Percentiles rank a stretch among this genome's conserved stretches.
phyloP scores from a whole-genome alignment of 2,888 invertebrate genomes.

The Sarcophaga subvicina region DNA sequence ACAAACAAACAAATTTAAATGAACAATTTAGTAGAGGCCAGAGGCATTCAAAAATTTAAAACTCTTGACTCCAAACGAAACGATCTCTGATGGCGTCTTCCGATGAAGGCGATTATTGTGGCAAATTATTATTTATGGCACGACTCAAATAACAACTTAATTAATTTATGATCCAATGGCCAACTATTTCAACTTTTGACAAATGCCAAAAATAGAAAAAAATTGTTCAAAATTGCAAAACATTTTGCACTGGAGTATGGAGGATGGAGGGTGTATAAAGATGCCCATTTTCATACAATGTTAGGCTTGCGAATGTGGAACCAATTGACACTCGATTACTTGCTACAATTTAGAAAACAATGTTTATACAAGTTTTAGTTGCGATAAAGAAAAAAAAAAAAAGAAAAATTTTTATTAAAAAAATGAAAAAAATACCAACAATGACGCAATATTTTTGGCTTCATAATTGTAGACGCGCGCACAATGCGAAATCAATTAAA shows the following conservation, averaged over 20 bases:
- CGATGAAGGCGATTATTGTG: constrained; percentile 31
- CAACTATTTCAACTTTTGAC: constrained; percentile 68
- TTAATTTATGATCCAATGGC: constrained; percentile 70
- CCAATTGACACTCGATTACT: constrained; percentile 64
- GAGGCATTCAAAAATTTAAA: constrained; percentile 8
- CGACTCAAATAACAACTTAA: constrained; percentile 66
- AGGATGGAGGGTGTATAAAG: neutral
- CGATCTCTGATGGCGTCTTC: constrained; percentile 4
- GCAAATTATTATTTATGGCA: constrained; percentile 60
- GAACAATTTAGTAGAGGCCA: neutral
- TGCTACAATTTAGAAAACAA: constrained; percentile 30
- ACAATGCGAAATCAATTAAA: constrained; percentile 67
- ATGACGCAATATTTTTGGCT: constrained; percentile 63
- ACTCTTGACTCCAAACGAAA: neutral
- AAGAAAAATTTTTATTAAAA: neutral
- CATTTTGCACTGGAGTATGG: neutral
- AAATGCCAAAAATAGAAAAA: constrained; percentile 55
- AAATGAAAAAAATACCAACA: constrained; percentile 7
- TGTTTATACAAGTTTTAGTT: constrained; percentile 13
- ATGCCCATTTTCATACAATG: neutral
- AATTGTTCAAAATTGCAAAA: neutral
- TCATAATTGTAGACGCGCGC: constrained; percentile 36
- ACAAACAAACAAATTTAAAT: constrained; percentile 16
- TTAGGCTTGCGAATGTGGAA: constrained; percentile 47
- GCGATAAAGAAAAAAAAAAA: neutral